phyloP scores from a whole-genome alignment of 2,888 invertebrate species.

The Lycia hirtaria region DNA sequence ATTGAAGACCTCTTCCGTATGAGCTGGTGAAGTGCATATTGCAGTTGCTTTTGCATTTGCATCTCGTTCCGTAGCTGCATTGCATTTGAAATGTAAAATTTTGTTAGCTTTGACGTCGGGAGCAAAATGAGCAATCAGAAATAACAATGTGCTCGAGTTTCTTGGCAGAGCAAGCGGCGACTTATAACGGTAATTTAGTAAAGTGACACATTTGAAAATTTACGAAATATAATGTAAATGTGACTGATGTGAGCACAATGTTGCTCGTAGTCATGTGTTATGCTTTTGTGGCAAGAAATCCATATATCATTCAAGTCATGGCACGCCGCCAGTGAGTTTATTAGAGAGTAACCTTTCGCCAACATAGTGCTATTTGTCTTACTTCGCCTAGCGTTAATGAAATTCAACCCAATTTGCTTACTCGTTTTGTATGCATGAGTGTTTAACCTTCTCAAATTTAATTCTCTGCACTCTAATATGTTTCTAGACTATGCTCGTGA shows the following conservation, averaged over 20 bases:
- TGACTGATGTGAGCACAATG: slow-evolving; percentile 12
- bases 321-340: slow-evolving; percentile 39
- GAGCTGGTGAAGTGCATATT: slow-evolving; percentile 3
- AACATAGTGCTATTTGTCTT: slow-evolving; percentile 21
- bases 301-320: slow-evolving; percentile 31
- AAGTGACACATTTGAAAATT: neutral
- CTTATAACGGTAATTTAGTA: slow-evolving; percentile 20
- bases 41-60: slow-evolving; percentile 10
- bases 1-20: slow-evolving; percentile 17
- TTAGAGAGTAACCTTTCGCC: slow-evolving; percentile 37
- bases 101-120: slow-evolving; percentile 2
- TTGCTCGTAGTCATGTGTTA: slow-evolving; percentile 17
- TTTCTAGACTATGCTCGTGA: slow-evolving; percentile 26
- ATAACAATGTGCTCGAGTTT: slow-evolving; percentile 7
- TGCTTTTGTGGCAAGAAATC: slow-evolving; percentile 6
- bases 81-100: neutral
- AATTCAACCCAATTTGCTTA: slow-evolving; percentile 19
- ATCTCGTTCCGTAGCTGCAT: neutral
- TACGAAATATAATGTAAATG: slow-evolving; percentile 17
- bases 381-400: slow-evolving; percentile 14
- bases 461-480: slow-evolving; percentile 12
- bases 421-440: slow-evolving; percentile 6
- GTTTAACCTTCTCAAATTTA: slow-evolving; percentile 6
- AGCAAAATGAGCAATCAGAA: slow-evolving; percentile 7
- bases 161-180: neutral